Evolutionary conservation across 1,140 invertebrate genomes (phyloP).

Genomic region (Venturia canescens): DNA sequence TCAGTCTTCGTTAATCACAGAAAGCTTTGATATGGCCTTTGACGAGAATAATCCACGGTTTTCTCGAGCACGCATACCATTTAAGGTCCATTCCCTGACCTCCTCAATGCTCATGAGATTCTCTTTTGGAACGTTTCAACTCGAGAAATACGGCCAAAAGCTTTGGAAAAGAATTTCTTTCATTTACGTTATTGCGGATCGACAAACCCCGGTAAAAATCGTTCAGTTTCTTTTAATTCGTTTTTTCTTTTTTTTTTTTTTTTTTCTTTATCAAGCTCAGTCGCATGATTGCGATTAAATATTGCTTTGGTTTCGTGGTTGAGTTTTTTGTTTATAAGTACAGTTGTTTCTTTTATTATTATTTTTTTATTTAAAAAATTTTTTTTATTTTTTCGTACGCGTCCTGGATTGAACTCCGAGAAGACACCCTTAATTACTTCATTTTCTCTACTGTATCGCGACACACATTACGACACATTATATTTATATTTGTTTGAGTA

Average conservation of each 20-base stretch:
- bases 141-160: conserved; percentile 28
- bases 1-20: conserved; percentile 75
- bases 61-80: conserved; percentile 40
- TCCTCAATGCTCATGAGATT: background rate
- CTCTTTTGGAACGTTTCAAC: background rate
- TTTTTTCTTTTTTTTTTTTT: background rate
- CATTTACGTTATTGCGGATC: conserved; percentile 8
- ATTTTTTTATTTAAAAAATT: no score
- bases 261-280: background rate
- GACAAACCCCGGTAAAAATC: background rate
- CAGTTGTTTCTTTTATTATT: no score
- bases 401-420: background rate
- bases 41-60: conserved; percentile 47
- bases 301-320: conserved; percentile 46
- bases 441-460: background rate
- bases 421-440: background rate
- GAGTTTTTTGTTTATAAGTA: conserved; percentile 9
- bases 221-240: conserved; percentile 17
- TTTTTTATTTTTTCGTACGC: background rate
- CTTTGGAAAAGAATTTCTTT: background rate
- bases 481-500: conserved; percentile 23
- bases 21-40: conserved; percentile 74
- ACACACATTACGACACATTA: conserved; percentile 19
- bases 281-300: conserved; percentile 42
- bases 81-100: background rate